Percentiles rank a stretch among this genome's conserved stretches.
phyloP scores from a whole-genome alignment of 2,888 invertebrate genomes.

The Spisula solida region DNA sequence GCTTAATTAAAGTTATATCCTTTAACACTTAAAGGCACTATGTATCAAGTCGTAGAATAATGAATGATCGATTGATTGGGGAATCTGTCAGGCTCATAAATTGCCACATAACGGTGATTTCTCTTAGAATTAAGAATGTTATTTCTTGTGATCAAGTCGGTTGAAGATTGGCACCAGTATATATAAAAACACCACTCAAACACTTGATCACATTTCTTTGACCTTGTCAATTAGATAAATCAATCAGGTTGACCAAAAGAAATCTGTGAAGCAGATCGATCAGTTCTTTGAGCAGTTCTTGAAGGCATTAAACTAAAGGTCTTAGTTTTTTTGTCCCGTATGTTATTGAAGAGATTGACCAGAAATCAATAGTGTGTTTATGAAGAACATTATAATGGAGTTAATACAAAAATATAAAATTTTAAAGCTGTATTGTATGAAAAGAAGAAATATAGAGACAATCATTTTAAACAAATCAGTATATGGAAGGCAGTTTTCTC shows the following conservation, averaged over 20 bases:
- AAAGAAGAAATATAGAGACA: background rate
- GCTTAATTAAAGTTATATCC: constrained; percentile 34
- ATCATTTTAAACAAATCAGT: background rate
- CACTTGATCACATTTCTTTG: constrained; percentile 23
- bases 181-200: background rate
- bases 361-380: background rate
- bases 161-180: background rate
- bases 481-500: background rate
- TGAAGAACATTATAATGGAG: too few species aligned
- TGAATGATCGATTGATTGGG: constrained; percentile 11
- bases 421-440: background rate
- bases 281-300: background rate
- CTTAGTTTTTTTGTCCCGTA: background rate
- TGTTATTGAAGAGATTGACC: background rate
- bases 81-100: constrained; percentile 27
- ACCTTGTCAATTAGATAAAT: constrained; percentile 12
- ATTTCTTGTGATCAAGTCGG: constrained; percentile 6
- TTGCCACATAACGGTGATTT: constrained; percentile 20
- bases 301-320: constrained; percentile 1
- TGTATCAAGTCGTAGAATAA: background rate
- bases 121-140: constrained; percentile 9
- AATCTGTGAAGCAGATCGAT: background rate
- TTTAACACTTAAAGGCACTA: constrained; percentile 35
- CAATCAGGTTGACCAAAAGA: constrained; percentile 29
- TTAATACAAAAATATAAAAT: background rate